Percentiles rank a stretch among this genome's conserved stretches.
Evolutionary conservation across 1,140 invertebrate genomes (phyloP).

Genomic region (Drosophila aff.): DNA sequence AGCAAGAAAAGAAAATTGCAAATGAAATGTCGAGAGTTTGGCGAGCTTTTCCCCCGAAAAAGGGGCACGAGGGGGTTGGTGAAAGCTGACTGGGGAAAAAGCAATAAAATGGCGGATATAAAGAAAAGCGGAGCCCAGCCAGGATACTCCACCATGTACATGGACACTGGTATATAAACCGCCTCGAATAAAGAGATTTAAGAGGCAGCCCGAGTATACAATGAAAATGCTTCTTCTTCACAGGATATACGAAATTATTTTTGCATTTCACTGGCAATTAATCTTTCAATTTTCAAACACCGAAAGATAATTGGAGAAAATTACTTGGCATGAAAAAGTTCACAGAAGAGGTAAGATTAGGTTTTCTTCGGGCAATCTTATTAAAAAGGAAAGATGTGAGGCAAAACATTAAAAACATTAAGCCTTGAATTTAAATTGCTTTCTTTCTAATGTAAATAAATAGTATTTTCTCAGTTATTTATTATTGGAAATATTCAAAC

Average conservation of each 20-base stretch:
- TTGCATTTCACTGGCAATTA: conserved; percentile 54
- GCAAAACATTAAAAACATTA: neutral
- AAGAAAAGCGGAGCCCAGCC: conserved; percentile 48
- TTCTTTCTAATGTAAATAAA: neutral
- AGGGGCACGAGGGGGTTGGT: neutral
- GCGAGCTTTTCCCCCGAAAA: conserved; percentile 33
- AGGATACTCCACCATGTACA: conserved; percentile 16
- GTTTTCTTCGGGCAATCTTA: neutral
- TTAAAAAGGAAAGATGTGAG: neutral
- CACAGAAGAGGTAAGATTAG: conserved; percentile 1
- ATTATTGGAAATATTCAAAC: neutral
- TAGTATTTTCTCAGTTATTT: neutral
- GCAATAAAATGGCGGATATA: conserved; percentile 67
- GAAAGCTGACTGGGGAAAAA: conserved; percentile 44
- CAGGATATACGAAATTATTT: conserved; percentile 38
- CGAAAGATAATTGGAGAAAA: conserved; percentile 46
- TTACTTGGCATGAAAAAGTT: conserved; percentile 24
- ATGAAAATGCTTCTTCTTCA: conserved; percentile 28
- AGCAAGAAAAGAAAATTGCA: conserved; percentile 77
- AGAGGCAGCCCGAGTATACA: conserved; percentile 36
- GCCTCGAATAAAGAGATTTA: conserved; percentile 46
- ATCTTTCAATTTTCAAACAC: conserved; percentile 51
- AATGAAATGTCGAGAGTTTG: conserved; percentile 74
- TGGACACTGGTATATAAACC: conserved; percentile 22
- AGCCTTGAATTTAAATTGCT: too few relatives aligned